Evolutionary conservation across 1,140 invertebrate species (phyloP).

Genomic region (Dinoponera quadriceps): DNA sequence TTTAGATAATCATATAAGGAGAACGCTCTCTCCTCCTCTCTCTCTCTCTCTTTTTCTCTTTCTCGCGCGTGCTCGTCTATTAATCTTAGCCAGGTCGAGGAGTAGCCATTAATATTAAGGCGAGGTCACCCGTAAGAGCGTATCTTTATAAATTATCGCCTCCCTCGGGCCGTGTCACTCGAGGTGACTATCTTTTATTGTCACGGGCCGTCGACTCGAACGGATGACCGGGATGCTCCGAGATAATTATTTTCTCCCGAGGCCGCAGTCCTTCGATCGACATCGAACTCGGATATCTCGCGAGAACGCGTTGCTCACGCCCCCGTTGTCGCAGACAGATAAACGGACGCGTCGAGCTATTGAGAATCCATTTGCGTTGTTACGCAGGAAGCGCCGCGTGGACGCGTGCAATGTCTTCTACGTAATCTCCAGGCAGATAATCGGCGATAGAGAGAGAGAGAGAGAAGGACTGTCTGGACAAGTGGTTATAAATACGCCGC

Average conservation of each 20-base stretch:
- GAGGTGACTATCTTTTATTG: conserved; percentile 71
- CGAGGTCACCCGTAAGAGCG: conserved; percentile 70
- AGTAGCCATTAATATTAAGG: conserved; percentile 78
- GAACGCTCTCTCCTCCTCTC: conserved; percentile 27
- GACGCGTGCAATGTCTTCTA: background rate
- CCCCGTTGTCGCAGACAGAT: too few species aligned
- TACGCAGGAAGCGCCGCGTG: background rate
- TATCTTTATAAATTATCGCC: conserved; percentile 79
- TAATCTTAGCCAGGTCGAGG: conserved; percentile 75
- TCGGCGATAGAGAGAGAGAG: background rate
- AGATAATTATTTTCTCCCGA: conserved; percentile 30
- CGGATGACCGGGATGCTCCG: background rate
- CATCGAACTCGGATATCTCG: background rate
- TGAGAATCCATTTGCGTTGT: background rate
- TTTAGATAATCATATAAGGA: conserved; percentile 52
- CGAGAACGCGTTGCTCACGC: background rate
- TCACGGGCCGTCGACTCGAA: conserved; percentile 20
- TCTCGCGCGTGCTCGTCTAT: conserved; percentile 65
- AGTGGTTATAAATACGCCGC: conserved; percentile 5
- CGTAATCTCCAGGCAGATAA: conserved; percentile 18
- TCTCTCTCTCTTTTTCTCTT: too few species aligned
- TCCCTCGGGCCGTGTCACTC: conserved; percentile 65
- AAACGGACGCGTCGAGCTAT: background rate
- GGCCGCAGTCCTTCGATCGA: background rate
- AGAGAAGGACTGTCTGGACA: background rate